phyloP scores from a whole-genome alignment of 1,140 invertebrate genomes.

The Orius laevigatus region DNA sequence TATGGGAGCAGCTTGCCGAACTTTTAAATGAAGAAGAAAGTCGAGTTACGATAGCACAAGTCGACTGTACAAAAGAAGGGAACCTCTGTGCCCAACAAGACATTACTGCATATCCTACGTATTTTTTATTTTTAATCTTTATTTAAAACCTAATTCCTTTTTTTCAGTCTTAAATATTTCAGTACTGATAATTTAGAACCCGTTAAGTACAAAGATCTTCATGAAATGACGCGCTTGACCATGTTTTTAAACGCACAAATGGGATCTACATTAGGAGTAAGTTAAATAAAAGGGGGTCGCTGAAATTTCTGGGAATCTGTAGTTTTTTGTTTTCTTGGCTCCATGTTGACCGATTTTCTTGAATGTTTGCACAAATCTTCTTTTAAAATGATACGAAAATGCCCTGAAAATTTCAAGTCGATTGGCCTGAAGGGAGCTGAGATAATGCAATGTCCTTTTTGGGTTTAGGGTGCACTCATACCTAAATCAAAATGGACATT shows the following conservation, averaged over 20 bases:
- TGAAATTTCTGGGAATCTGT: no score
- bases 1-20: constrained; percentile 54
- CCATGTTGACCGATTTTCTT: not conserved
- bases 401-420: no score
- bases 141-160: constrained; percentile 8
- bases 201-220: constrained; percentile 47
- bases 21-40: constrained; percentile 43
- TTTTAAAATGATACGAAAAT: constrained; percentile 12
- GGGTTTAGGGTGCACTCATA: no score
- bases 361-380: constrained; percentile 20
- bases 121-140: no score
- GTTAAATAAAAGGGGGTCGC: not conserved
- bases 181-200: constrained; percentile 36
- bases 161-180: constrained; percentile 51
- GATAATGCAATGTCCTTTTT: no score
- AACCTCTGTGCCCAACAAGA: constrained; percentile 51
- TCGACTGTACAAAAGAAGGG: constrained; percentile 60
- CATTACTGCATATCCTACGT: constrained; percentile 56
- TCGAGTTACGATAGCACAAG: constrained; percentile 48
- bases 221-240: constrained; percentile 52
- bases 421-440: no score
- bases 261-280: constrained; percentile 26
- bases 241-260: constrained; percentile 56
- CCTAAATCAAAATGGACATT: no score
- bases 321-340: no score